Conservation (phyloP, 1,140 invertebrate genomes). For the Archivesica marissinica region DNA sequence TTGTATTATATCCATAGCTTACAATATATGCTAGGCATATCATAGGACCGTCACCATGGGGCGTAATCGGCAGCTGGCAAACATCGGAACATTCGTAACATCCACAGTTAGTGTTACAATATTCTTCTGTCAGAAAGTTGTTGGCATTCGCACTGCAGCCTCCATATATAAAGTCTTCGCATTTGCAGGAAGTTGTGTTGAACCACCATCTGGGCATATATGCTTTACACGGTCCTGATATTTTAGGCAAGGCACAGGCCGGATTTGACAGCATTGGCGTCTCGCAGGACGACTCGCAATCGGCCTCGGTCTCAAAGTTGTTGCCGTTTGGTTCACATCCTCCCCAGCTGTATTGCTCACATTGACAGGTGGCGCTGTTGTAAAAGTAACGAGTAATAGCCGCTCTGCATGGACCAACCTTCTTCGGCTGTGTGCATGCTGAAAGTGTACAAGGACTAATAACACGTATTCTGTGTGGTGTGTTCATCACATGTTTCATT, state of each 20-base stretch:
- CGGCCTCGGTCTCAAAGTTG: conserved; percentile 76
- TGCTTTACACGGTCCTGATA: conserved; percentile 72
- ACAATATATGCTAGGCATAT: background rate
- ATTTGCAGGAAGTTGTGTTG: conserved; percentile 79
- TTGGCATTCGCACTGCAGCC: conserved; percentile 91
- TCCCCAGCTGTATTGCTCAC: conserved; percentile 81
- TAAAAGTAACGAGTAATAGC: conserved; percentile 87
- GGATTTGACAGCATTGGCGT: background rate
- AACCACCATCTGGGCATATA: conserved; percentile 80
- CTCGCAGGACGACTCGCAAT: conserved; percentile 47
- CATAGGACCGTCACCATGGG: background rate
- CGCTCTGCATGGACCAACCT: conserved; percentile 86
- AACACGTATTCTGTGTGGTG: background rate
- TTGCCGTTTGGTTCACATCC: conserved; percentile 82
- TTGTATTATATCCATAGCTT: conserved; percentile 67
- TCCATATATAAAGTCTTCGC: conserved; percentile 84
- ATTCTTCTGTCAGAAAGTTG: conserved; percentile 51
- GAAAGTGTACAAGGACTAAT: background rate
- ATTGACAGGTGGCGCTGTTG: conserved; percentile 82
- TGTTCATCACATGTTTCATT: background rate
- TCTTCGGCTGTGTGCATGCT: conserved; percentile 1
- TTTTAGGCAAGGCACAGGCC: conserved; percentile 66
- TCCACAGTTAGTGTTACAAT: background rate
- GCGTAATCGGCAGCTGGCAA: background rate
- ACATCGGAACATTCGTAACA: conserved; percentile 16